Evolutionary conservation across 2,888 invertebrate genomes (phyloP), one percentile per base, ranked within the genome.

Genomic region (Apantesis nais): DNA sequence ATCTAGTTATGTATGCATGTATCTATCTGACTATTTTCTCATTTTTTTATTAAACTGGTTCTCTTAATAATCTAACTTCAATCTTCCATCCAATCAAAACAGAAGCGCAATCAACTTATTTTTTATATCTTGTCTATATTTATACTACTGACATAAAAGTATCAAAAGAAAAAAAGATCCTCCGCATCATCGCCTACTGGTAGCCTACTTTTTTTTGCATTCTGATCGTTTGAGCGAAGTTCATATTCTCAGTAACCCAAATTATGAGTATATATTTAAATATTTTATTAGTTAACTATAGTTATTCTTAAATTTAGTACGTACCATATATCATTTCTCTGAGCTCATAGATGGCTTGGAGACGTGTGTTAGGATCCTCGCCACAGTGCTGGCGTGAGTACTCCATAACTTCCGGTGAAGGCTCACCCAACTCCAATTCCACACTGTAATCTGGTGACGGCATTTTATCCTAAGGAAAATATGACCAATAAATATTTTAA

Each of bases 241-340:
- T 22, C n/a, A n/a, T 7, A n/a, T 52, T 52, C n/a, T 11, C 52
- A n/a, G 9, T 52, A 1, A 3, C 8, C 9, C 9, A 52, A 52
- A n/a, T 52, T 52, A 8, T n/a, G n/a, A 12, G 12, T 39, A 11
- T 39, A 39, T 11, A 39, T 39, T 39, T 39, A 11, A 39, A 39
- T 39, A 39, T 39, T 39, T 39, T 7, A 39, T 11, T 11, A 12
- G 11, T 52, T 44, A n/a, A n/a, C 52, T n/a, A n/a, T 25, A 55
- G 55, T 55, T 55, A n/a, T 55, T 22, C 9, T 22, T n/a, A 31
- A 52, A 12, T 62, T 41, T 34, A 31, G 14, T 48, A 78, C 90
- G 86, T 90, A 97, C 97, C 97, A 85, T 96, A 96, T 82, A 98
- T 97, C 95, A 97, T 95, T 84, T 97, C 97, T 58, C 97, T 95